Evolutionary conservation across 1,140 invertebrate species (phyloP).

Genomic region (Drosophila bipectinata): DNA sequence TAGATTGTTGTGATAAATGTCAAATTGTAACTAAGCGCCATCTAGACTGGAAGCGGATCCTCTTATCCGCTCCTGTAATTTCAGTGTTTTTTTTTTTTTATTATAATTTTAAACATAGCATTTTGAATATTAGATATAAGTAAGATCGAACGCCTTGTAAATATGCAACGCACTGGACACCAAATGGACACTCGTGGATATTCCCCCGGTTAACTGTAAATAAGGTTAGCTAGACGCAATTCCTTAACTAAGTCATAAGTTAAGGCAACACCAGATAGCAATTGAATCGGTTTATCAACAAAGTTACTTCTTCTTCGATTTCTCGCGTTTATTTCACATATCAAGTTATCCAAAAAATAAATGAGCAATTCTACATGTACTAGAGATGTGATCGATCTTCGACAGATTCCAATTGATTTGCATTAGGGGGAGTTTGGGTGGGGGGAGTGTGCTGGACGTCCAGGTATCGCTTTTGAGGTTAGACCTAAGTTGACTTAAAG

Average conservation of each 20-base stretch:
- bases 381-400: slow-evolving; percentile 7
- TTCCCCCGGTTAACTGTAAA: slow-evolving; percentile 23
- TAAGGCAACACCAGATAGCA: slow-evolving; percentile 36
- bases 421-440: slow-evolving; percentile 6
- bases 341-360: slow-evolving; percentile 52
- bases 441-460: slow-evolving; percentile 19
- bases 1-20: slow-evolving; percentile 55
- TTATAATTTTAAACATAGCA: slow-evolving; percentile 36
- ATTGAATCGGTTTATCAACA: slow-evolving; percentile 7
- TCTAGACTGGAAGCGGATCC: slow-evolving; percentile 31
- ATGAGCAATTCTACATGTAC: slow-evolving; percentile 52
- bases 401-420: slow-evolving; percentile 1
- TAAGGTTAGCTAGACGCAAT: slow-evolving; percentile 46
- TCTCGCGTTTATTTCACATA: slow-evolving; percentile 40
- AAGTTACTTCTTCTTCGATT: slow-evolving; percentile 29
- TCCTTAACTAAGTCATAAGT: slow-evolving; percentile 48
- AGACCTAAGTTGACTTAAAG: slow-evolving; percentile 73
- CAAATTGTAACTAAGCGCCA: slow-evolving; percentile 52
- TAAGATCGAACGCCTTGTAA: slow-evolving; percentile 38
- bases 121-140: slow-evolving; percentile 33
- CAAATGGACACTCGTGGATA: slow-evolving; percentile 16
- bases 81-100: slow-evolving; percentile 21
- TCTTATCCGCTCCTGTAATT: slow-evolving; percentile 5
- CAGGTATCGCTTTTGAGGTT: slow-evolving; percentile 42
- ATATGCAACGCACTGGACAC: slow-evolving; percentile 48